Evolutionary conservation across 2,797 vertebrate genomes (phyloP).

Genomic region (Pangasius krempfi): DNA sequence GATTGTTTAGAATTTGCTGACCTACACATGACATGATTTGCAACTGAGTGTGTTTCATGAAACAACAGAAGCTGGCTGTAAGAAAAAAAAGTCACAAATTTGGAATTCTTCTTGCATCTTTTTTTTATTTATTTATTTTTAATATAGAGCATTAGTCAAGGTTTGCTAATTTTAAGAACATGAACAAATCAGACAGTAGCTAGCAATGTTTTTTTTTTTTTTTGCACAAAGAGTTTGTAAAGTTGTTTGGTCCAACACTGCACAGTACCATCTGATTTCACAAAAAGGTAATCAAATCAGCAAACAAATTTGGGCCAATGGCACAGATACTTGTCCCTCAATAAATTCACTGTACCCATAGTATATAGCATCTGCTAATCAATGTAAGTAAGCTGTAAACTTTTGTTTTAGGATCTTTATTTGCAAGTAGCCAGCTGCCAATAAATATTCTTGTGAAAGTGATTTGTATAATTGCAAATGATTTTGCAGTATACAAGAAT

Average conservation of each 20-base stretch:
- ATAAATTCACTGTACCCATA: not conserved
- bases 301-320: not conserved
- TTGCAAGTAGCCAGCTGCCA: not conserved
- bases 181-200: not conserved
- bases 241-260: not conserved
- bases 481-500: conserved; percentile 19
- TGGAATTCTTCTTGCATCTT: not conserved
- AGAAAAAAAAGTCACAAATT: not conserved
- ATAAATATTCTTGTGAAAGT: conserved; percentile 1
- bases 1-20: not conserved
- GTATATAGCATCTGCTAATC: not conserved
- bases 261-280: not conserved
- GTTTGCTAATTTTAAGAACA: not conserved
- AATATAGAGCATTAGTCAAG: not conserved
- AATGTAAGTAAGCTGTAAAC: not conserved
- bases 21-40: not conserved
- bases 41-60: not conserved
- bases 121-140: not conserved
- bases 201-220: not conserved
- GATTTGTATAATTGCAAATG: conserved; percentile 26
- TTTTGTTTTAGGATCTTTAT: conserved; percentile 3
- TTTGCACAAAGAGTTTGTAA: not conserved
- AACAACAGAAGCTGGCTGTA: not conserved
- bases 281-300: not conserved
- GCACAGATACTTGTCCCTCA: not conserved